Percentiles rank a stretch among this genome's conserved stretches.
phyloP scores from a whole-genome alignment of 2,797 vertebrate species.

The Rachycentron canadum region DNA sequence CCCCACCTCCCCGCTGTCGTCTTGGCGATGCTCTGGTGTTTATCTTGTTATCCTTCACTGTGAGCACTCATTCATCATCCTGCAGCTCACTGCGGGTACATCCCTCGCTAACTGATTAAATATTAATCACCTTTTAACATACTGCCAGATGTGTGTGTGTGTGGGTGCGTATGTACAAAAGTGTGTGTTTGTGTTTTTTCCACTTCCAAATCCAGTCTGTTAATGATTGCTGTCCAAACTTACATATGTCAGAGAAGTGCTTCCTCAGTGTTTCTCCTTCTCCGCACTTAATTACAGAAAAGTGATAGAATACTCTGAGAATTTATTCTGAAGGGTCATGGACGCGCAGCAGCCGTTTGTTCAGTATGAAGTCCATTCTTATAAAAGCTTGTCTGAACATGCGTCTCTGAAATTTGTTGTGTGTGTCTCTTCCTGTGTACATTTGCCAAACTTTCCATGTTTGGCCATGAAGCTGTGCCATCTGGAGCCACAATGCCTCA shows the following conservation, averaged over 20 bases:
- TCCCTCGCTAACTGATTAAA: conserved; percentile 57
- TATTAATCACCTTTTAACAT: conserved; percentile 69
- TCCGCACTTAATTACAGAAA: conserved; percentile 48
- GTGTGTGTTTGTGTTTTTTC: neutral
- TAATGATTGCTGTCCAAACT: conserved; percentile 16
- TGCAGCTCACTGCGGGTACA: conserved; percentile 21
- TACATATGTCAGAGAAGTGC: neutral
- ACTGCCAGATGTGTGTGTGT: conserved; percentile 26
- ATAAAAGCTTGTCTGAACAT: conserved; percentile 24
- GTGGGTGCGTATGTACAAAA: neutral
- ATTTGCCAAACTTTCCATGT: conserved; percentile 43
- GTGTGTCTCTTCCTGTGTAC: conserved; percentile 11
- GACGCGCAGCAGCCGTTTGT: conserved; percentile 34
- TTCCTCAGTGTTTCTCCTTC: conserved; percentile 2
- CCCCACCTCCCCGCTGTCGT: conserved; percentile 51
- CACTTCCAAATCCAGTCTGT: neutral
- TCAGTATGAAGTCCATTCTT: conserved; percentile 17
- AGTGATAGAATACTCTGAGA: conserved; percentile 37
- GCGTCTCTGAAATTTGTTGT: conserved; percentile 1
- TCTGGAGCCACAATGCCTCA: conserved; percentile 48
- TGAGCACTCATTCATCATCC: conserved; percentile 68
- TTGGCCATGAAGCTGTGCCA: conserved; percentile 46
- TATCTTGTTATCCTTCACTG: conserved; percentile 65
- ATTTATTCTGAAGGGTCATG: conserved; percentile 43
- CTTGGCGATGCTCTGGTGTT: conserved; percentile 60